phyloP scores from a whole-genome alignment of 2,888 invertebrate species.

The Adelognathus sp. region DNA sequence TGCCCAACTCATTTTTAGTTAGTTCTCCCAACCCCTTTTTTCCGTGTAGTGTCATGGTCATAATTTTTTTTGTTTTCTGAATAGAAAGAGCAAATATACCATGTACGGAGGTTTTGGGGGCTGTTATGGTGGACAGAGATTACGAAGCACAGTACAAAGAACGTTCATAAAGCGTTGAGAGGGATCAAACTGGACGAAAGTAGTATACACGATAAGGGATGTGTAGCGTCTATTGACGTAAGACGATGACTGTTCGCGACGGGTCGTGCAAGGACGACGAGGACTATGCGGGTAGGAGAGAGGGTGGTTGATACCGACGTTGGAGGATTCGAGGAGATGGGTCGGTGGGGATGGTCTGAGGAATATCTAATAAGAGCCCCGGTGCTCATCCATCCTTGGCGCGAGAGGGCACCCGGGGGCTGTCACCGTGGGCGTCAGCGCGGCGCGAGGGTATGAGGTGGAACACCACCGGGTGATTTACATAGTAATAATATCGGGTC shows the following conservation, averaged over 20 bases:
- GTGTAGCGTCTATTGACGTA: slow-evolving; percentile 70
- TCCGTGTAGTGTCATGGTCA: neutral
- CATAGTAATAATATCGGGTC: slow-evolving; percentile 81
- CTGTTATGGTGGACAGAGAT: neutral
- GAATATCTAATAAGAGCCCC: slow-evolving; percentile 80
- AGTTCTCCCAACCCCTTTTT: no score
- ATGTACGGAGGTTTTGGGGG: neutral
- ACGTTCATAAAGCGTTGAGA: neutral
- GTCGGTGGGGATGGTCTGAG: slow-evolving; percentile 66
- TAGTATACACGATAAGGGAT: slow-evolving; percentile 63
- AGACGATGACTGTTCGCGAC: slow-evolving; percentile 60
- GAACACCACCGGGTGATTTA: slow-evolving; percentile 78
- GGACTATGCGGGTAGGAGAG: slow-evolving; percentile 61
- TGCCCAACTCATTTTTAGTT: no score
- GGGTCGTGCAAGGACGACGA: slow-evolving; percentile 51
- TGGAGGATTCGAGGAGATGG: slow-evolving; percentile 66
- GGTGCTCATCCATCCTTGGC: slow-evolving; percentile 77
- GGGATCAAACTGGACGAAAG: slow-evolving; percentile 27
- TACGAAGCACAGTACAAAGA: neutral
- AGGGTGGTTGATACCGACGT: slow-evolving; percentile 24
- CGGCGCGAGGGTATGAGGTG: slow-evolving; percentile 54
- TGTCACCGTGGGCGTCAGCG: slow-evolving; percentile 80
- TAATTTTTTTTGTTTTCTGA: neutral
- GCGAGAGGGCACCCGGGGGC: slow-evolving; percentile 75
- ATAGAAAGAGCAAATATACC: neutral